Evolutionary conservation across 2,888 invertebrate species (phyloP).

Genomic region (Notodonta ziczac): DNA sequence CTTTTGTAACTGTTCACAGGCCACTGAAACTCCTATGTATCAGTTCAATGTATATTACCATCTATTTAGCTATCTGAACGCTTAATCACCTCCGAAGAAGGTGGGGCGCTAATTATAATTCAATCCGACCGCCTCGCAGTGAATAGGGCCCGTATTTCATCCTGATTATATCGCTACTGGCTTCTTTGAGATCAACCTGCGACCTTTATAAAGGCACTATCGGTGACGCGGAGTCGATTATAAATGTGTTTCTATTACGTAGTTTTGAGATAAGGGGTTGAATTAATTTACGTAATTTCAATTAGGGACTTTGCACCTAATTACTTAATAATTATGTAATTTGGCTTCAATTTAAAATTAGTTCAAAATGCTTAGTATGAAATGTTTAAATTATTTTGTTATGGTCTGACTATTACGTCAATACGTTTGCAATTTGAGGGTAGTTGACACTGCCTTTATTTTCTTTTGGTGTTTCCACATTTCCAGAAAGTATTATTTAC

Average conservation of each 20-base stretch:
- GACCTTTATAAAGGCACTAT: conserved; percentile 15
- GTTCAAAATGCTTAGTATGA: too few relatives aligned
- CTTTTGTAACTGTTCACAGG: background rate
- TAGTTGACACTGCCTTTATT: too few relatives aligned
- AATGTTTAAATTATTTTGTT: too few relatives aligned
- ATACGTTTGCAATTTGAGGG: too few relatives aligned
- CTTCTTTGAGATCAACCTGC: conserved; percentile 32
- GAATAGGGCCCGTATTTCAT: conserved; percentile 38
- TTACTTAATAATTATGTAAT: conserved; percentile 10
- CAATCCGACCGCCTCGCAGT: conserved; percentile 22
- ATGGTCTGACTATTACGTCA: too few relatives aligned
- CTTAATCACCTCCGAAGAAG: conserved; percentile 29
- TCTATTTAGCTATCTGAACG: conserved; percentile 30
- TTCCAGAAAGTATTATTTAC: too few relatives aligned
- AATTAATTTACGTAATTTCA: background rate
- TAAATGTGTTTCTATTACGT: conserved; percentile 10
- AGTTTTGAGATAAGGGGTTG: conserved; percentile 12
- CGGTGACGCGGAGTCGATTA: conserved; percentile 2
- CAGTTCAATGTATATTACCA: conserved; percentile 13
- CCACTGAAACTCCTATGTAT: background rate
- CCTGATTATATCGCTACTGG: conserved; percentile 33
- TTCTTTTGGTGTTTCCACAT: too few relatives aligned
- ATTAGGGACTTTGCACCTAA: background rate
- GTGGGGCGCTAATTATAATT: conserved; percentile 41
- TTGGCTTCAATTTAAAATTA: too few relatives aligned